Evolutionary conservation across 2,888 invertebrate genomes (phyloP).

Genomic region (Brachylomia viminalis): DNA sequence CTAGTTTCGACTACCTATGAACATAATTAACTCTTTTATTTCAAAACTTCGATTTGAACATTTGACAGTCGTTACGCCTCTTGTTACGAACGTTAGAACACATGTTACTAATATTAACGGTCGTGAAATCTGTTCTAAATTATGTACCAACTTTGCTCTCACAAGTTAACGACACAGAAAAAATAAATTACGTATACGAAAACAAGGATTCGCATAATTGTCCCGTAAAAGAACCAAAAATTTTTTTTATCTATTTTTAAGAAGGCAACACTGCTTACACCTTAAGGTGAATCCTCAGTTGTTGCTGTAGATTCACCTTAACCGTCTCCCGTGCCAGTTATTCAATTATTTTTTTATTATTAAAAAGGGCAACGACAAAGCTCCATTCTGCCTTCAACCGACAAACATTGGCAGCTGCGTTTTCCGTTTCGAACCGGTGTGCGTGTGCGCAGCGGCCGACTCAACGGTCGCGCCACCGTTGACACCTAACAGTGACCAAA

Average conservation of each 20-base stretch:
- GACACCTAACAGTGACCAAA: constrained; percentile 60
- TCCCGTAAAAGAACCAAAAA: background rate
- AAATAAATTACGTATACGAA: constrained; percentile 5
- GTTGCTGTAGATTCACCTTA: constrained; percentile 47
- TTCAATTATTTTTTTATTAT: constrained; percentile 78
- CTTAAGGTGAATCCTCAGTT: too few relatives aligned
- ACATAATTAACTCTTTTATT: constrained; percentile 29
- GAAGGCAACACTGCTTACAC: constrained; percentile 25
- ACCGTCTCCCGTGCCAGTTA: constrained; percentile 61
- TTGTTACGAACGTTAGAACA: constrained; percentile 55
- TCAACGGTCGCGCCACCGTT: constrained; percentile 70
- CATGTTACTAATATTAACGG: constrained; percentile 57
- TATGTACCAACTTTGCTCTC: constrained; percentile 45
- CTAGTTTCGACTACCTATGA: constrained; percentile 6
- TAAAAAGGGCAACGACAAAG: constrained; percentile 77
- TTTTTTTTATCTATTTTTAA: constrained; percentile 27
- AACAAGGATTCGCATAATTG: background rate
- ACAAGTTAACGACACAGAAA: constrained; percentile 15
- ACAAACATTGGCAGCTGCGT: constrained; percentile 76
- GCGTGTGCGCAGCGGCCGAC: constrained; percentile 67
- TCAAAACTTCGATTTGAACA: constrained; percentile 43
- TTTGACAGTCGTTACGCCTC: constrained; percentile 56
- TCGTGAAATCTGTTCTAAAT: constrained; percentile 62
- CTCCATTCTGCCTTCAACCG: constrained; percentile 64
- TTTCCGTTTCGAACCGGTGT: constrained; percentile 74